A percentile compares a stretch with the other conserved stretches of the same genome.
Evolutionary conservation across 1,140 invertebrate species (phyloP).

Genomic region (Periplaneta americana): DNA sequence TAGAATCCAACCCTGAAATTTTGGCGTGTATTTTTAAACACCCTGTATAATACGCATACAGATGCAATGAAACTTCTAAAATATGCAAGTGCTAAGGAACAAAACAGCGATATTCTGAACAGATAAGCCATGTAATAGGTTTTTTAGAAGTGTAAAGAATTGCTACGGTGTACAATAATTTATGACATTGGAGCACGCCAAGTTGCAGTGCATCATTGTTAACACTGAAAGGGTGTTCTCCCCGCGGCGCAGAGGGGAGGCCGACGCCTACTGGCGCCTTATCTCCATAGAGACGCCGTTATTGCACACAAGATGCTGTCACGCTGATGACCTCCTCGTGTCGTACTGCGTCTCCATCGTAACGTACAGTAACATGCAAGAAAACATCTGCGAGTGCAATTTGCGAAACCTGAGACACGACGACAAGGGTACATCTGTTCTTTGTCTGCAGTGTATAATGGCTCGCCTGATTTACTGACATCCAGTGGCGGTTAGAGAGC

Average conservation of each 20-base stretch:
- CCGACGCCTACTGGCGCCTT: background rate
- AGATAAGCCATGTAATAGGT: too few relatives aligned
- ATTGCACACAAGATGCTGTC: background rate
- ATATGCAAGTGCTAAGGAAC: too few relatives aligned
- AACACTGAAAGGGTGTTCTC: background rate
- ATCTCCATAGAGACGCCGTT: background rate
- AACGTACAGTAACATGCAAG: background rate
- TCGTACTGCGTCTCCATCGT: background rate
- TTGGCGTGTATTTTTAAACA: too few relatives aligned
- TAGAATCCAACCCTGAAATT: too few relatives aligned
- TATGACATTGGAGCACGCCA: background rate
- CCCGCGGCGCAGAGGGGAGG: background rate
- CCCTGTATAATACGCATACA: too few relatives aligned
- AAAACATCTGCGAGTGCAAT: background rate
- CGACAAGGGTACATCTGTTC: background rate
- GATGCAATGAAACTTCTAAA: too few relatives aligned
- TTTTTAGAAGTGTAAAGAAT: too few relatives aligned
- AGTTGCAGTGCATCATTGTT: background rate
- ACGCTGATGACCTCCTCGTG: background rate
- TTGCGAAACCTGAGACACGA: background rate
- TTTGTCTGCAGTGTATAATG: background rate
- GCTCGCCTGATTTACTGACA: background rate
- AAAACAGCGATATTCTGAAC: too few relatives aligned
- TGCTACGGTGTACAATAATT: too few relatives aligned
- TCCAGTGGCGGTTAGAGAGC: background rate